Evolutionary conservation across 2,113 vertebrate species (phyloP).

Genomic region (Chunga burmeisteri): DNA sequence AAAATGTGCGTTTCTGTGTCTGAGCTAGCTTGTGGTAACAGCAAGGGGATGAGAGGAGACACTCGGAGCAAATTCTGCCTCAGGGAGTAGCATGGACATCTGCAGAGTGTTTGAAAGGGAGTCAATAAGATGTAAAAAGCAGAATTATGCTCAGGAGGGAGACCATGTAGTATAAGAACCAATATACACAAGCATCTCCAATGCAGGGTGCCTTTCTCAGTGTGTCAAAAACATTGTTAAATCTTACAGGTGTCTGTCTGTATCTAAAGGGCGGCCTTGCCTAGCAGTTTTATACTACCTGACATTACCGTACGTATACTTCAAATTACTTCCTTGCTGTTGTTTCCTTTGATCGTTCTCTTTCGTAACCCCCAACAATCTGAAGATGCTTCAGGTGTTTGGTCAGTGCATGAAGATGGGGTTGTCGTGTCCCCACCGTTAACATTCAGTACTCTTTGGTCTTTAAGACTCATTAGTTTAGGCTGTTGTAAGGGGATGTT

Average conservation of each 20-base stretch:
- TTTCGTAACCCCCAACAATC: not conserved
- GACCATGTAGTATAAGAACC: not conserved
- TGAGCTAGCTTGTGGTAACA: not conserved
- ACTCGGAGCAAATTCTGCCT: not conserved
- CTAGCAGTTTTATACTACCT: not conserved
- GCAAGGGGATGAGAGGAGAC: not conserved
- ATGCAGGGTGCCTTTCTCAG: not conserved
- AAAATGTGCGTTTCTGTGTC: not conserved
- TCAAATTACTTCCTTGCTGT: not conserved
- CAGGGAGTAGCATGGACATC: not conserved
- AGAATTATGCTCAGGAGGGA: not conserved
- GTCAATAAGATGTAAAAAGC: not conserved
- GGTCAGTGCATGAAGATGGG: not conserved
- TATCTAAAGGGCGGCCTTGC: not conserved
- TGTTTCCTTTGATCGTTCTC: not conserved
- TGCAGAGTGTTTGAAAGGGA: not conserved
- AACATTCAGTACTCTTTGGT: not conserved
- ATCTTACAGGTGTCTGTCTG: not conserved
- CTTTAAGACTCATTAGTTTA: not conserved
- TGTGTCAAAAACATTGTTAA: not conserved
- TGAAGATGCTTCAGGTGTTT: fast-evolving
- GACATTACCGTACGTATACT: not conserved
- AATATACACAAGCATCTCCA: not conserved
- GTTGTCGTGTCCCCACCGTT: not conserved
- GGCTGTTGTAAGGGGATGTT: not conserved